Percentiles rank a stretch among this genome's conserved stretches.
These are phyloP conservation scores for Threskiornis aethiopicus DNA, from an alignment of 2,797 vertebrate species.

Conservation along the genomic window DNA sequence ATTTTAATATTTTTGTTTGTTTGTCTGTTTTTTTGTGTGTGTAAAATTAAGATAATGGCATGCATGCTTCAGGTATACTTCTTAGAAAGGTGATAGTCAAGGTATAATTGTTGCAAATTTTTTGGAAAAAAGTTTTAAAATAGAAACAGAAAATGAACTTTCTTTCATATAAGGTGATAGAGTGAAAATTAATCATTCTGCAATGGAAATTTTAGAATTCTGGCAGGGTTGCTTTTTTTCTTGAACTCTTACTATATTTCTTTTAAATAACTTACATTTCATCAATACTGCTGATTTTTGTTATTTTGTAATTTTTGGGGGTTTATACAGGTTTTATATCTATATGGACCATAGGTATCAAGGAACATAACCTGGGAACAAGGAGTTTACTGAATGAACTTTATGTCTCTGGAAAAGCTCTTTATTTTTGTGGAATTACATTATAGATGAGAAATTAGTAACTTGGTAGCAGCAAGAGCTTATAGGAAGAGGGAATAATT, in stretches of 20 bases:
- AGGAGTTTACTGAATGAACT: neutral
- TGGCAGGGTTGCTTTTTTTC: fast-evolving
- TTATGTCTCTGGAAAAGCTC: neutral
- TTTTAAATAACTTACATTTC: neutral
- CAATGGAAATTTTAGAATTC: neutral
- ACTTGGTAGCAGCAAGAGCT: neutral
- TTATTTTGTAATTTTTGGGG: neutral
- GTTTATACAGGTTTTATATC: neutral
- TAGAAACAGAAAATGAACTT: neutral
- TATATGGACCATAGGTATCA: neutral
- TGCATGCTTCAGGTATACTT: neutral
- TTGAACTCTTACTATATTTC: neutral
- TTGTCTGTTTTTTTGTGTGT: neutral
- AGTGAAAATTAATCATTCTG: neutral
- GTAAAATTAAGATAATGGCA: neutral
- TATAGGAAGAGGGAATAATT: neutral
- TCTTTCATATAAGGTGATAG: neutral
- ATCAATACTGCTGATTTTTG: neutral
- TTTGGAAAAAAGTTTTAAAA: neutral
- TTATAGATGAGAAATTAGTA: neutral
- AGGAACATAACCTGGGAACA: neutral
- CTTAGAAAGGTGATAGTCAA: neutral
- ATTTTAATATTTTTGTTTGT: neutral
- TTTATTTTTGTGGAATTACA: neutral
- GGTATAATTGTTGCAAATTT: neutral